phyloP scores from a whole-genome alignment of 1,140 invertebrate genomes.

The Bombus breviceps region DNA sequence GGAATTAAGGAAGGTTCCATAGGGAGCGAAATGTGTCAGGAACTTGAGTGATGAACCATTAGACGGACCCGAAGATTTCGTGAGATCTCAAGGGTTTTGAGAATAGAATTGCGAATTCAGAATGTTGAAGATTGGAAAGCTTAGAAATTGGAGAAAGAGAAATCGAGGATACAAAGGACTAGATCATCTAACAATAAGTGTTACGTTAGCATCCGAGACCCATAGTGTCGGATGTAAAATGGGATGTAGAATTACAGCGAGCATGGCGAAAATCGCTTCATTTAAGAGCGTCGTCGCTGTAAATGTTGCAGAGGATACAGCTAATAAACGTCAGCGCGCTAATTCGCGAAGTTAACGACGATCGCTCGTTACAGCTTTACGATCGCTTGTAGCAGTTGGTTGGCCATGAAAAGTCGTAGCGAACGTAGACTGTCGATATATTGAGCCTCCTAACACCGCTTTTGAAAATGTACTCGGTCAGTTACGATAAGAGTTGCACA shows the following conservation, averaged over 20 bases:
- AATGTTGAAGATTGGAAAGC: background rate
- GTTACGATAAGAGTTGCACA: background rate
- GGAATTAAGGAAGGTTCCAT: background rate
- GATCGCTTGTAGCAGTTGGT: slow-evolving; percentile 14
- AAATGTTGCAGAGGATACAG: slow-evolving; percentile 24
- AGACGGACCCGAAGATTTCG: slow-evolving; percentile 2
- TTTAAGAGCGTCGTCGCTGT: background rate
- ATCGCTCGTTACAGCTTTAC: slow-evolving; percentile 56
- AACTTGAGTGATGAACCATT: background rate
- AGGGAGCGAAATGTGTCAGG: background rate
- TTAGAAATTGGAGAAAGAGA: background rate
- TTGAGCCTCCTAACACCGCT: slow-evolving; percentile 3
- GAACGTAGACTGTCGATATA: background rate
- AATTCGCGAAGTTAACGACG: slow-evolving; percentile 57
- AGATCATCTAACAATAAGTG: too few relatives aligned
- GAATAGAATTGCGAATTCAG: background rate
- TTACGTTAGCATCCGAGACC: too few relatives aligned
- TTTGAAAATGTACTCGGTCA: background rate
- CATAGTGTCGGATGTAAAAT: background rate
- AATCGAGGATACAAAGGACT: background rate
- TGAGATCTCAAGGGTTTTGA: background rate
- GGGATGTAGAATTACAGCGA: background rate
- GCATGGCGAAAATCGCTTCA: background rate
- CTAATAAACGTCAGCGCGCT: slow-evolving; percentile 61
- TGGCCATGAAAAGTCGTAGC: slow-evolving; percentile 19